These are phyloP conservation scores for Pammene aurita DNA, from an alignment of 2,888 invertebrate genomes.

Conservation along the genomic window DNA sequence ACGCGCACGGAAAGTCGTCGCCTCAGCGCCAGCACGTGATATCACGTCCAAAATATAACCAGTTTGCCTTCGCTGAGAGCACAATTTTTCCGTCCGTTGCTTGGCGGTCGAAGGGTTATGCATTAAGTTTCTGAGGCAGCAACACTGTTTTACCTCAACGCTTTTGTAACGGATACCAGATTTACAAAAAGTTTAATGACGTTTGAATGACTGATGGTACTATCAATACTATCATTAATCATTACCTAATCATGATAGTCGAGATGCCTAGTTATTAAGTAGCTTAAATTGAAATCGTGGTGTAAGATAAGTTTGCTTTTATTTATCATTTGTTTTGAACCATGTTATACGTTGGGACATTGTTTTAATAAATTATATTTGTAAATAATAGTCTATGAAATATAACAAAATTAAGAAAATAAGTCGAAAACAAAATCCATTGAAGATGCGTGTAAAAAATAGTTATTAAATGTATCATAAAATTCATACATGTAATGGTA, in stretches of 20 bases:
- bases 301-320: constrained; percentile 35
- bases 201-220: no score
- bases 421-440: constrained; percentile 51
- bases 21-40: no score
- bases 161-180: constrained; percentile 2
- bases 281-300: constrained; percentile 35
- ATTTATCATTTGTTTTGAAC: constrained; percentile 33
- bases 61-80: no score
- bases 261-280: constrained; percentile 33
- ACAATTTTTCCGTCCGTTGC: no score
- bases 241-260: constrained; percentile 9
- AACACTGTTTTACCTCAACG: constrained; percentile 3
- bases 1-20: no score
- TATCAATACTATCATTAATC: no score
- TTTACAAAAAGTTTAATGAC: neutral
- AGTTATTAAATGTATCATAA: constrained; percentile 66
- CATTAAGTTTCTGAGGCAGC: constrained; percentile 2
- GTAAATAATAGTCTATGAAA: constrained; percentile 39
- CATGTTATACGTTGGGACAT: constrained; percentile 33
- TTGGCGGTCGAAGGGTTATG: no score
- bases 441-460: constrained; percentile 61
- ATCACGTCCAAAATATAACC: no score
- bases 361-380: constrained; percentile 38
- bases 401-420: constrained; percentile 41
- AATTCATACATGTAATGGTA: constrained; percentile 57